Percentiles rank a stretch among this genome's conserved stretches.
Conservation (phyloP, 2,797 vertebrate species). For the Luscinia megarhynchos region DNA sequence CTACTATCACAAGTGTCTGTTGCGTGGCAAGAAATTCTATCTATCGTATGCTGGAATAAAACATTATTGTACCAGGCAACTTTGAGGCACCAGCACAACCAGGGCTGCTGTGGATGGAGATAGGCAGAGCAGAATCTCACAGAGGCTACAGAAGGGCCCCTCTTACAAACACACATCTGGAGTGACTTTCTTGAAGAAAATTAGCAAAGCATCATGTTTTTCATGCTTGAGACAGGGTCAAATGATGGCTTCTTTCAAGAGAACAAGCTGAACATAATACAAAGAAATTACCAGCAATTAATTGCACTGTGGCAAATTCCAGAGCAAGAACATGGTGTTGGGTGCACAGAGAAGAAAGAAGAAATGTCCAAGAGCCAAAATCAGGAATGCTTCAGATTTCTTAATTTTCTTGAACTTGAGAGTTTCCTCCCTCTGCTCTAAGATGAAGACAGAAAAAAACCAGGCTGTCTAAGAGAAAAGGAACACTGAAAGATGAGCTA, state of each 20-base stretch:
- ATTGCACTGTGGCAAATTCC: neutral
- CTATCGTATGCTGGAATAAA: neutral
- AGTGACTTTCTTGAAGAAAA: neutral
- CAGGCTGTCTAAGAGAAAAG: neutral
- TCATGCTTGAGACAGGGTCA: neutral
- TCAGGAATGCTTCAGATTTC: neutral
- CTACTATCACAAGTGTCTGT: neutral
- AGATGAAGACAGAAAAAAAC: neutral
- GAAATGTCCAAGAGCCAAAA: neutral
- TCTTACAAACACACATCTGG: neutral
- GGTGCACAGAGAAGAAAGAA: neutral
- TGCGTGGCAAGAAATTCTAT: neutral
- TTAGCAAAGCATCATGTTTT: neutral
- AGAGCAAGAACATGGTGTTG: neutral
- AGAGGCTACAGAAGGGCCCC: neutral
- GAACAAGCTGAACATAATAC: neutral
- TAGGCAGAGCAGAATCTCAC: neutral
- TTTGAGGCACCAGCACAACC: neutral
- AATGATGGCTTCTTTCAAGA: neutral
- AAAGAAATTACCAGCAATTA: neutral
- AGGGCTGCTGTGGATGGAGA: neutral
- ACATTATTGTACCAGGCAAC: neutral
- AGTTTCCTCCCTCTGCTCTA: neutral
- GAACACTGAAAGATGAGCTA: neutral
- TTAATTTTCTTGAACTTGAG: neutral